A percentile compares a stretch with the other conserved stretches of the same genome.
phyloP scores from a whole-genome alignment of 1,140 invertebrate species.

The Sycophaga agraensis region DNA sequence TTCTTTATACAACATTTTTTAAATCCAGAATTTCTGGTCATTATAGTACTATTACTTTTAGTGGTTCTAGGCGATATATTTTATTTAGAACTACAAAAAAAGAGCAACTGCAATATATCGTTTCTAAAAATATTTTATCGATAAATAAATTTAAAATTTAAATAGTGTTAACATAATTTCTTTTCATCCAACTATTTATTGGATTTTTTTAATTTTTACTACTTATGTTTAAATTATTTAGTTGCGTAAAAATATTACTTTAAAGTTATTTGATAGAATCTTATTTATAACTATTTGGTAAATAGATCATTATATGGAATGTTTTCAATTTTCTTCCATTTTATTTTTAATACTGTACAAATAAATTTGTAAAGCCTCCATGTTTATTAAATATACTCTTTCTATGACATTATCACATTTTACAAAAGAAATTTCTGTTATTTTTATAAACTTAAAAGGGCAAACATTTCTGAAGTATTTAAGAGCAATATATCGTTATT shows the following conservation, averaged over 20 bases:
- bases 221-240: background rate
- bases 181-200: background rate
- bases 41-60: slow-evolving; percentile 3
- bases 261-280: no score
- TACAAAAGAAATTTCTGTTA: background rate
- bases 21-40: background rate
- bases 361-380: no score
- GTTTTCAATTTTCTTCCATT: no score
- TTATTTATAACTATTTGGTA: no score
- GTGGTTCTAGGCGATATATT: background rate
- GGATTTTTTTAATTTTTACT: background rate
- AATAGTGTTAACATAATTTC: background rate
- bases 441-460: background rate
- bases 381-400: background rate
- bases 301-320: no score
- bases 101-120: slow-evolving; percentile 1
- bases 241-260: no score
- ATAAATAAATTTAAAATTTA: slow-evolving; percentile 14
- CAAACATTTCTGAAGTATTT: no score
- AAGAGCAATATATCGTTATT: background rate
- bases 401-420: background rate
- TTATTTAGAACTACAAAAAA: background rate
- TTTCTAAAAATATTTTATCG: slow-evolving; percentile 15
- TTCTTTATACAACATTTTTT: background rate
- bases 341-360: no score